Evolutionary conservation across 2,888 invertebrate genomes (phyloP), one percentile per base, ranked within the genome.

Genomic region (Acanthosoma haemorrhoidale): DNA sequence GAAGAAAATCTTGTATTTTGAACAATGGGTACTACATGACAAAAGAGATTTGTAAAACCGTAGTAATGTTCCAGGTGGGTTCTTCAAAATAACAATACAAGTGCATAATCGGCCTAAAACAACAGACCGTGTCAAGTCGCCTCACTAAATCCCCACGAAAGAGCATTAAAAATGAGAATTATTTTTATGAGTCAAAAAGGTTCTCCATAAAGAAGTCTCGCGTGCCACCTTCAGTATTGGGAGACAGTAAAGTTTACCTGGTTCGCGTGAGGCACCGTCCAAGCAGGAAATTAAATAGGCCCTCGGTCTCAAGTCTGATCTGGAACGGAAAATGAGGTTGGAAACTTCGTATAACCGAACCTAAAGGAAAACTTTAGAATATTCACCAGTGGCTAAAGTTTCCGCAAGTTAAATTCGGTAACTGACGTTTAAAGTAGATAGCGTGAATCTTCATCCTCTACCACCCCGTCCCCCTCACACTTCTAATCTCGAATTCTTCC

Each of bases 391-490:
- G 11, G 43, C 11, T 13, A 21, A 43, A 43, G 43, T 43, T 43
- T 43, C 6, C 3, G 21, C 21, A 21, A 43, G 43, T 43, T 43
- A 13, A 43, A 43, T 43, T 43, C 43, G 43, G 21, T 21, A 21
- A 43, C 43, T 43, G 43, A 43, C 43, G 21, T 43, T 43, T 43
- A 43, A 43, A 43, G 43, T 43, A 43, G 43, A 21, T 43, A 43
- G 43, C 21, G 13, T 43, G 43, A 43, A 43, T 43, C 43, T 43
- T 43, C 43, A 43, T 43, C 25, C n/a, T n/a, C n/a, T n/a, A n/a
- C n/a, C n/a, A n/a, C n/a, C n/a, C n/a, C n/a, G n/a, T n/a, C n/a
- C n/a, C n/a, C 21, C 43, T 13, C 9, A 43, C 43, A 21, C 11
- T 43, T 43, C 43, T 2, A 13, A 13, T 4, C 43, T 21, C 3